Evolutionary conservation across 2,888 invertebrate genomes (phyloP).

Genomic region (Cyclophora punctaria): DNA sequence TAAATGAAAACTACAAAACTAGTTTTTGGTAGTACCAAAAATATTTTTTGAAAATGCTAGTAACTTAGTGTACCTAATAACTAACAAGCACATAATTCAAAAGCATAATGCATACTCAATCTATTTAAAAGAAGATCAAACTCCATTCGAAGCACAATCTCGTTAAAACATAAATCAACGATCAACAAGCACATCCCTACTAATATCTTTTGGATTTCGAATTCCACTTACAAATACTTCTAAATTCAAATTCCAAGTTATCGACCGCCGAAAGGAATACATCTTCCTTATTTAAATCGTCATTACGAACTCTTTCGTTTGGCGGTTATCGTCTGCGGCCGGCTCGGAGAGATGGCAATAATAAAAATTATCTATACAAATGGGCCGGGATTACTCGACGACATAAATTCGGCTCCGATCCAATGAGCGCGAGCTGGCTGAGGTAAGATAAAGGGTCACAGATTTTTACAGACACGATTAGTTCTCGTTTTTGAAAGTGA

Average conservation of each 20-base stretch:
- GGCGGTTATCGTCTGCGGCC: slow-evolving; percentile 64
- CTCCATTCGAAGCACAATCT: too few species aligned
- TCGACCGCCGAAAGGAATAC: slow-evolving; percentile 66
- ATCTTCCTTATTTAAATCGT: slow-evolving; percentile 74
- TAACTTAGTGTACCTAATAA: too few species aligned
- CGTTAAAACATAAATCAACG: slow-evolving; percentile 12
- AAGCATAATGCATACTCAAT: too few species aligned
- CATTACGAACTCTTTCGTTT: slow-evolving; percentile 73
- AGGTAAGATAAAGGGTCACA: slow-evolving; percentile 70
- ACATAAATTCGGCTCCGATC: slow-evolving; percentile 72
- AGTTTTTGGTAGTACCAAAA: too few species aligned
- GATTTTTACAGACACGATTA: slow-evolving; percentile 54
- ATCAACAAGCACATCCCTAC: slow-evolving; percentile 36
- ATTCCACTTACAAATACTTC: slow-evolving; percentile 55
- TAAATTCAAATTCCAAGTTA: slow-evolving; percentile 60
- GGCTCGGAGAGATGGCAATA: slow-evolving; percentile 72
- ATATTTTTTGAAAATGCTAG: too few species aligned
- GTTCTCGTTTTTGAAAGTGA: slow-evolving; percentile 36
- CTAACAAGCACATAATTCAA: too few species aligned
- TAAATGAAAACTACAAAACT: too few species aligned
- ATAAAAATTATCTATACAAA: slow-evolving; percentile 77
- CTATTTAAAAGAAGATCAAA: too few species aligned
- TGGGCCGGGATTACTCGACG: slow-evolving; percentile 70
- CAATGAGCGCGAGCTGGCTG: slow-evolving; percentile 64
- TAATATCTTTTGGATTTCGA: slow-evolving; percentile 38